These are phyloP conservation scores for Oostethus manadensis DNA, from an alignment of 2,113 vertebrate genomes.

Conservation along the genomic window DNA sequence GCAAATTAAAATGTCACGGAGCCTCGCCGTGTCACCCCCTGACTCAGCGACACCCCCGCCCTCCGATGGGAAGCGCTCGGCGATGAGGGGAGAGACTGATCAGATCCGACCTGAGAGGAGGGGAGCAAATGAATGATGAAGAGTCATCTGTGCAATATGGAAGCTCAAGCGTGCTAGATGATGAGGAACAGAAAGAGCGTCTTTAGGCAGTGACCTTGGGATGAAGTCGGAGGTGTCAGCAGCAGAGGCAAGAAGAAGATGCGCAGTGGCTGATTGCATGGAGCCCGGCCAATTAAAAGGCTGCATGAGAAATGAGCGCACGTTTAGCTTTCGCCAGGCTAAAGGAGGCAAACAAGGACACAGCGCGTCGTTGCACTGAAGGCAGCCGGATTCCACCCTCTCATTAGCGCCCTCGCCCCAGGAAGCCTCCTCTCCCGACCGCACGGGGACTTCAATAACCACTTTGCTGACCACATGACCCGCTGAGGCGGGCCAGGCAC, in stretches of 20 bases:
- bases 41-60: conserved; percentile 28
- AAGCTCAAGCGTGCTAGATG: background rate
- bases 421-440: conserved; percentile 27
- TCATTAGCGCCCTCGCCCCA: conserved; percentile 37
- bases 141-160: background rate
- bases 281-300: conserved; percentile 36
- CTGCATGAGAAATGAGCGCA: conserved; percentile 41
- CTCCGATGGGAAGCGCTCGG: conserved; percentile 25
- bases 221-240: conserved; percentile 18
- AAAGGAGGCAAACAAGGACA: conserved; percentile 17
- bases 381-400: conserved; percentile 40
- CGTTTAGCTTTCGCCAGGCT: conserved; percentile 36
- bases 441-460: conserved; percentile 34
- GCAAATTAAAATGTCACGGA: conserved; percentile 44
- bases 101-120: conserved; percentile 14
- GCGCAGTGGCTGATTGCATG: conserved; percentile 27
- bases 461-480: conserved; percentile 26
- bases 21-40: conserved; percentile 15
- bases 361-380: conserved; percentile 31
- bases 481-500: conserved; percentile 15
- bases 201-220: conserved; percentile 49
- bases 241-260: background rate
- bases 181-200: conserved; percentile 1
- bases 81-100: conserved; percentile 14
- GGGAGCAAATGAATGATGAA: background rate